These are phyloP conservation scores for Phenganax marumi DNA, from an alignment of 92 coral and sea anemone genomes.

Conservation along the genomic window DNA sequence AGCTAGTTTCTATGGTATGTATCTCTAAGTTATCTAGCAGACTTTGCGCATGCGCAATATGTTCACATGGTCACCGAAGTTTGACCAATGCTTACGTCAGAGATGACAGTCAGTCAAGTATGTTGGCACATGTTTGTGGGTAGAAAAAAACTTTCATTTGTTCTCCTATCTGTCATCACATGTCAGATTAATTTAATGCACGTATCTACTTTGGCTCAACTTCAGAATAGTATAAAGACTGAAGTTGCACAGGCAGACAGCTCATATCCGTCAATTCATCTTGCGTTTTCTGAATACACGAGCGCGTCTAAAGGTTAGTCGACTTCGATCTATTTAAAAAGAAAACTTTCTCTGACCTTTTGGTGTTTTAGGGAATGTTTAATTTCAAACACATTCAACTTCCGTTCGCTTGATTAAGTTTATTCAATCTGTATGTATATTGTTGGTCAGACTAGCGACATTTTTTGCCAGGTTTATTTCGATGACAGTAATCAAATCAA, in stretches of 20 bases:
- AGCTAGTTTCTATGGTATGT: too few relatives aligned
- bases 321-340: not conserved
- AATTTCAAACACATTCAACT: not conserved
- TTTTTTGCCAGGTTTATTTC: constrained; percentile 4
- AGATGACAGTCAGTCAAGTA: not conserved
- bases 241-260: not conserved
- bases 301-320: not conserved
- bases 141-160: constrained; percentile 14
- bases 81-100: not conserved
- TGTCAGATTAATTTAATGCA: constrained; percentile 3
- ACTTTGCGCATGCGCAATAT: too few relatives aligned
- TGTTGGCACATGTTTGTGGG: not conserved
- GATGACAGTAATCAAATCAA: constrained; percentile 46
- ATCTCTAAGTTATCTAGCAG: too few relatives aligned
- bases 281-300: not conserved
- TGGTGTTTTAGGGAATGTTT: not conserved
- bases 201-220: constrained; percentile 7
- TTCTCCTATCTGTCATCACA: constrained; percentile 16
- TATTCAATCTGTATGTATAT: too few relatives aligned
- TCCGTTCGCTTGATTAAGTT: constrained; percentile 1
- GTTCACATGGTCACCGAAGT: too few relatives aligned
- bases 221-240: not conserved
- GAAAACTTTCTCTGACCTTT: not conserved
- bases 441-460: not conserved
- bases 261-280: not conserved